Conservation (phyloP, 2,113 vertebrate genomes). For the Dinomys branickii region DNA sequence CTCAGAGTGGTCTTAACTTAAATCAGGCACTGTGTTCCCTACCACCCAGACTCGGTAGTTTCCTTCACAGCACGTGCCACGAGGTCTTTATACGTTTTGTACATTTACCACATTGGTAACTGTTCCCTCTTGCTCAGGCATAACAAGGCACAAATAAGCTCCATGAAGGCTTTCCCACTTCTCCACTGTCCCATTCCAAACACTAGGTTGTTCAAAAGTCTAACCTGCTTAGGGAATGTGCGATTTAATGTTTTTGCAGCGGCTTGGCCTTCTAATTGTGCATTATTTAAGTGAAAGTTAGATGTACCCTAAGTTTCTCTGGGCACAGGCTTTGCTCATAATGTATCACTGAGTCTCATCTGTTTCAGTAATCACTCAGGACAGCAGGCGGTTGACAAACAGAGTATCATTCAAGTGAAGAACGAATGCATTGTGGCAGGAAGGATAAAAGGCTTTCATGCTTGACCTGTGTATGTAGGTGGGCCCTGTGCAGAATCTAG, state of each 20-base stretch:
- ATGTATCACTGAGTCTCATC: neutral
- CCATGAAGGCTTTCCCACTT: neutral
- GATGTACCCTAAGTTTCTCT: neutral
- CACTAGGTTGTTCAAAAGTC: neutral
- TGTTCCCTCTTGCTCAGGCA: neutral
- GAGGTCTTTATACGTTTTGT: neutral
- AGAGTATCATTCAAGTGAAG: neutral
- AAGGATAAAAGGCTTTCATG: neutral
- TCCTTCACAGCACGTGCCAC: neutral
- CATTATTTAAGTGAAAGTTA: constrained; percentile 4
- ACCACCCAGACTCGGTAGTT: neutral
- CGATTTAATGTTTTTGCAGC: neutral
- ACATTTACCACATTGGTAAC: neutral
- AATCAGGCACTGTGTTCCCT: neutral
- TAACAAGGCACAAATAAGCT: neutral
- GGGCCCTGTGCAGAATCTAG: neutral
- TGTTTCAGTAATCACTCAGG: neutral
- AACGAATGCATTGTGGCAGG: neutral
- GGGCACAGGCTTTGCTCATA: neutral
- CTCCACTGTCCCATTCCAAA: neutral
- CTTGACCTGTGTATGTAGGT: neutral
- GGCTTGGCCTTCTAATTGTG: neutral
- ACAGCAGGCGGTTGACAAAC: neutral
- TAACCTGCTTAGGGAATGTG: neutral
- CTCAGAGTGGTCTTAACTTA: neutral